Evolutionary conservation across 2,113 vertebrate genomes (phyloP), one percentile per base, ranked within the genome.

Genomic region (Fulica atra): DNA sequence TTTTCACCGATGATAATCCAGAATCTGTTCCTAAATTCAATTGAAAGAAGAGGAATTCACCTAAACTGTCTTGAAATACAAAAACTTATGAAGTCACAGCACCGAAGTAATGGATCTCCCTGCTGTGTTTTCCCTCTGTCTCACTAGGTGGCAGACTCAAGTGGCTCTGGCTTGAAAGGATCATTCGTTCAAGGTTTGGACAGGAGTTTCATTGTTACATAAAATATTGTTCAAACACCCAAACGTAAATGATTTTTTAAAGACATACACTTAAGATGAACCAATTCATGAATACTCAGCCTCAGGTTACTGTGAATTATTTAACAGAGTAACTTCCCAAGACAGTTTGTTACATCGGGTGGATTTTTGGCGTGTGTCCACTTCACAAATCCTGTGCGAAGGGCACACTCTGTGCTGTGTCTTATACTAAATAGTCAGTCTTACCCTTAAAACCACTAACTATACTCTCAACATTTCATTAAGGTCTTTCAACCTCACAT

Each of bases 281-380:
- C 61, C 77, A 44, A 76, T 89, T 91, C 21, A 61, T 80, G 88
- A 93, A 69, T 79, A 89, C 38, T 76, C 48, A 77, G 74, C 94
- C 82, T 77, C 79, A 72, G 80, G 88, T 91, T 86, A 68, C 51
- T 18, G n/a, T 85, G 63, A 93, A 86, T 88, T 90, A 83, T 93
- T 94, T 68, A 88, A 61, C 20, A 61, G 28, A 57, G 5, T 57
- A 89, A 72, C 59, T 94, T 95, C 59, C 63, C 81, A 50, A 85
- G 57, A 69, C 84, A 89, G 70, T 65, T 89, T 66, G 53, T 79
- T 93, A 60, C 38, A 56, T 66, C 46, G 89, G 42, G 56, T 73
- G 63, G 23, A 83, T 86, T 91, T 89, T 81, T 92, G 92, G 59
- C 64, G 12, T 5, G 17, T 36, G 33, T 66, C 71, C 78, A 26